phyloP scores from a whole-genome alignment of 2,888 invertebrate species.

The Pterostichus niger region DNA sequence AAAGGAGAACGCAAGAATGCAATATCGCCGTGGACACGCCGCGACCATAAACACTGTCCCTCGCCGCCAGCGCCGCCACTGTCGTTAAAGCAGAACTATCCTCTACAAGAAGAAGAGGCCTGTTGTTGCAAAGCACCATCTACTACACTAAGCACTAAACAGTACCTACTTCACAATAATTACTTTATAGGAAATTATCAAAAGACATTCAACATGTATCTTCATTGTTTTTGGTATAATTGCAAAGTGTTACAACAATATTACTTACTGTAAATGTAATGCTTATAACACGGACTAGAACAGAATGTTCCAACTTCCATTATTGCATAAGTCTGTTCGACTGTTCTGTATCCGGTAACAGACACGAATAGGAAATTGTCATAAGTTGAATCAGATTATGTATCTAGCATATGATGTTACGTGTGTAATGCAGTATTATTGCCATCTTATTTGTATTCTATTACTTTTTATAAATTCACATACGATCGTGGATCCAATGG shows the following conservation, averaged over 20 bases:
- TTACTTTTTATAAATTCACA: too few species aligned
- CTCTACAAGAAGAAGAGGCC: neutral
- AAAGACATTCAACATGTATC: conserved; percentile 17
- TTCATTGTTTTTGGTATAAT: conserved; percentile 28
- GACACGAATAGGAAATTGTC: too few species aligned
- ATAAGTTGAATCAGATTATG: too few species aligned
- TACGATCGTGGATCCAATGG: too few species aligned
- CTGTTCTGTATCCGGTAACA: too few species aligned
- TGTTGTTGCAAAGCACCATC: conserved; percentile 2
- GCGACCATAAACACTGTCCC: conserved; percentile 54
- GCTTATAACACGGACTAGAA: neutral
- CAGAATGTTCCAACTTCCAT: neutral
- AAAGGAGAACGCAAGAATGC: conserved; percentile 30
- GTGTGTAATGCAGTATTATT: too few species aligned
- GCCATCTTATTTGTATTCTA: too few species aligned
- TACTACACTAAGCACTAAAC: conserved; percentile 3
- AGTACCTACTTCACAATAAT: conserved; percentile 15
- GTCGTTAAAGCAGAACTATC: conserved; percentile 52
- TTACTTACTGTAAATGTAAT: neutral
- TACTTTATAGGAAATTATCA: conserved; percentile 34
- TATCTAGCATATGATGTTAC: too few species aligned
- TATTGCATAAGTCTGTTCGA: too few species aligned
- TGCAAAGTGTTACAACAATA: conserved; percentile 6
- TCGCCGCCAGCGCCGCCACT: conserved; percentile 14
- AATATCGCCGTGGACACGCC: conserved; percentile 16